A percentile compares a stretch with the other conserved stretches of the same genome.
phyloP scores from a whole-genome alignment of 2,888 invertebrate species.

The Nomada ferruginata region DNA sequence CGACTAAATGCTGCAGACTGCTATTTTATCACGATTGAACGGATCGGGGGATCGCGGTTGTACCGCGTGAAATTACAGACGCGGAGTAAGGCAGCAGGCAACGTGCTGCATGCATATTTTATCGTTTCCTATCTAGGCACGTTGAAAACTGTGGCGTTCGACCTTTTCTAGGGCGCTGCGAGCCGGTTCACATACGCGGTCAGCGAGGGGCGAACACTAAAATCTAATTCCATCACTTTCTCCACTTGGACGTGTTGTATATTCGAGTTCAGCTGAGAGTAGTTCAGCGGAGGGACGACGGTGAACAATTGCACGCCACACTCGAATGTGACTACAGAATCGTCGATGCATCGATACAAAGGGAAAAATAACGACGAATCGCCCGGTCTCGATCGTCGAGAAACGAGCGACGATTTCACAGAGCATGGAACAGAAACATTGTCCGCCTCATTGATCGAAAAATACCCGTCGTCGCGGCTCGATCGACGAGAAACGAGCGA shows the following conservation, averaged over 20 bases:
- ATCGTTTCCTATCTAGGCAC: slow-evolving; percentile 18
- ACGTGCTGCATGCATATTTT: slow-evolving; percentile 28
- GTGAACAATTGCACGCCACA: background rate
- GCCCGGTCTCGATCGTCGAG: background rate
- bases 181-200: slow-evolving; percentile 7
- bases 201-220: background rate
- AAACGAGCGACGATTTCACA: background rate
- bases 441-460: slow-evolving; percentile 30
- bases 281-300: background rate
- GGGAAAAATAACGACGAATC: background rate
- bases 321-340: background rate
- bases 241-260: background rate
- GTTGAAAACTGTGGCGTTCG: background rate
- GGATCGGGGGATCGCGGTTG: slow-evolving; percentile 21
- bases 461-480: slow-evolving; percentile 24
- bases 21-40: background rate
- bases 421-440: slow-evolving; percentile 14
- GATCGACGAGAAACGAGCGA: slow-evolving; percentile 31
- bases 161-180: slow-evolving; percentile 1
- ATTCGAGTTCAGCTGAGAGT: background rate
- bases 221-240: slow-evolving; percentile 22
- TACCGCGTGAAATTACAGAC: slow-evolving; percentile 27
- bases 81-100: background rate
- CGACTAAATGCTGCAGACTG: background rate
- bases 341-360: background rate